Base-by-base conservation (phyloP, 2,113 vertebrate genomes). In the Peucedramus taeniatus region DNA sequence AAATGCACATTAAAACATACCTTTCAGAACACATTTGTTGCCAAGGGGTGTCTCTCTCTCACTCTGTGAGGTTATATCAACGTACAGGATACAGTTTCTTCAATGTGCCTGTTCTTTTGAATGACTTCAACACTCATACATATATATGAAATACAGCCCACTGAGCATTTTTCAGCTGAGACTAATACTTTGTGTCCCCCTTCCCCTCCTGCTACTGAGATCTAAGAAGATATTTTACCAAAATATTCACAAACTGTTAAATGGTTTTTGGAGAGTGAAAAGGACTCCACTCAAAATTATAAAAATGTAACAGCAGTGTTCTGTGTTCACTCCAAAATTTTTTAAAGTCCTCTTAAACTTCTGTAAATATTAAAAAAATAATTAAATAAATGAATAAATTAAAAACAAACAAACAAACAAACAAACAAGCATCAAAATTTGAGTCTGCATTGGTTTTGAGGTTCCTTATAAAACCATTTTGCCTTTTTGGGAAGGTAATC, bases 181-280 rank as follows among this genome's bases (percentile, higher is more conserved):
- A 30, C 0, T 0, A 92, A 74, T 39, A 8, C 5, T 75, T 74
- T 40, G 5, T 63, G 68, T 11, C 9, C 21, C 9, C 3, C 9
- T 80, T 60, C 23, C 86, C 6, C 28, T 42, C 2, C 21, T 54
- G 15, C 9, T 15, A 27, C 10, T 31, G 31, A 83, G 64, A 83
- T 70, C 42, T 30, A 70, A 27, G 15, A 33, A 93, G 20, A 61
- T 54, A 85, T 83, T 83, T 83, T 59, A 83, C 17, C 7, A 69
- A 71, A 87, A 75, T 70, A 39, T 35, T 75, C 15, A 17, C 4
- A 10, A 33, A 6, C 20, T 69, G 19, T 53, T 64, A 71, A 64
- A 60, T n/a, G 8, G 13, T 78, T 8, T 26, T 39, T 30, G 11
- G 22, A 83, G 40, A 50, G 24, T 13, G 10, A 50, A 83, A 71